Base-by-base conservation (phyloP, 1,140 invertebrate species). In the Manduca sexta region DNA sequence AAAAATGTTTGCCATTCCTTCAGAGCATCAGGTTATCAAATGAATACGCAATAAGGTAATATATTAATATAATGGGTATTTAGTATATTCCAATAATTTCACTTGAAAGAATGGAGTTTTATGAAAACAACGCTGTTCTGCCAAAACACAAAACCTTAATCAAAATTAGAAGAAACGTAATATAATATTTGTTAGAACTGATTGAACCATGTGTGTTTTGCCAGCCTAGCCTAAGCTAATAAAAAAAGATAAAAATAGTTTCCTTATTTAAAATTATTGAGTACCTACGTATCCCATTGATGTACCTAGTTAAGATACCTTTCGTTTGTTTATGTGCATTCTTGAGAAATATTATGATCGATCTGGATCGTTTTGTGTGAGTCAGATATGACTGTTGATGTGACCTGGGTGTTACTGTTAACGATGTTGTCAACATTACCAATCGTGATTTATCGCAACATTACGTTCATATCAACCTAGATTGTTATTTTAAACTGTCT, bases 401-500 rank as follows among this genome's bases (percentile, higher is more conserved):
- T 84, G 81, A 84, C 78, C 81, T 84, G 81, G 81, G 81, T 84
- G 81, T 81, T 62, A 69, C 71, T 63, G 67, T 73, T 70, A 69
- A 69, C 59, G 34, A 57, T 56, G 49, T 58, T 56, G 56, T 68
- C 64, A 68, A 70, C 65, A 64, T 62, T 59, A 69, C 70, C 69
- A 74, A 77, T 70, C 38, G 45, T 52, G 56, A 60, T 74, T 75
- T 74, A 69, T 50, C 58, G 70, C 69, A 77, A 77, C 69, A 45
- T 45, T 35, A 17, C 5, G 26, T 44, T 21, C 16, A 17, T 26
- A 8, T 26, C 4, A 5, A 26, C 21, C 21, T 26, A 26, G n/a
- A n/a, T n/a, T n/a, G n/a, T n/a, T 26, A 26, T 26, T 26, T 26
- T 26, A 26, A 26, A 26, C 21, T 3, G 8, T 26, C 8, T 26